phyloP scores from a whole-genome alignment of 2,797 vertebrate genomes.

The Danio albolineatus region DNA sequence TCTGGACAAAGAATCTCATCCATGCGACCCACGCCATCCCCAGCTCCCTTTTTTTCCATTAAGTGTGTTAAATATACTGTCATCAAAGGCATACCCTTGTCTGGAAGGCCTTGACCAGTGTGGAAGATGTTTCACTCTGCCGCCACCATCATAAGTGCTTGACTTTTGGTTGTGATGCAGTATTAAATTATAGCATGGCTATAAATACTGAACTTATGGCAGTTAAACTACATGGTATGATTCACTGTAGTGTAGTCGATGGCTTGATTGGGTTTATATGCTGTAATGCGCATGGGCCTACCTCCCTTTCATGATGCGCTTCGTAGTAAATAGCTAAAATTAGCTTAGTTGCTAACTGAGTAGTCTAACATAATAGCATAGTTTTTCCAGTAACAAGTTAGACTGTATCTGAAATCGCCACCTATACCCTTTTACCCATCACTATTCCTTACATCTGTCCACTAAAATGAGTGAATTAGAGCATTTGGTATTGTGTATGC shows the following conservation, averaged over 20 bases:
- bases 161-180: constrained; percentile 33
- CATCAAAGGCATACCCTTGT: constrained; percentile 49
- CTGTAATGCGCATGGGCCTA: neutral
- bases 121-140: constrained; percentile 41
- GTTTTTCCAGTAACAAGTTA: neutral
- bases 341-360: neutral
- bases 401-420: too few relatives aligned
- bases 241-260: constrained; percentile 6
- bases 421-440: too few relatives aligned
- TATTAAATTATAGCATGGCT: constrained; percentile 42
- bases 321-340: constrained; percentile 10
- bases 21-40: constrained; percentile 46
- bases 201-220: constrained; percentile 42
- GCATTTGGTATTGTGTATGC: too few relatives aligned
- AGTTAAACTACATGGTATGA: constrained; percentile 25
- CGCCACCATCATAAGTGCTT: constrained; percentile 21
- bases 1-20: constrained; percentile 50
- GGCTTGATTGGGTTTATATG: constrained; percentile 30
- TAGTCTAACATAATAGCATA: neutral
- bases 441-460: too few relatives aligned
- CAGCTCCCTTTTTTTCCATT: constrained; percentile 51
- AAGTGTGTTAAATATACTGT: constrained; percentile 54
- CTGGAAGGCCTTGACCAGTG: constrained; percentile 39
- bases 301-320: constrained; percentile 16
- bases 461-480: too few relatives aligned